These are phyloP conservation scores for Branchipolynoe longqiensis DNA, from an alignment of 2,888 invertebrate species.

Conservation along the genomic window DNA sequence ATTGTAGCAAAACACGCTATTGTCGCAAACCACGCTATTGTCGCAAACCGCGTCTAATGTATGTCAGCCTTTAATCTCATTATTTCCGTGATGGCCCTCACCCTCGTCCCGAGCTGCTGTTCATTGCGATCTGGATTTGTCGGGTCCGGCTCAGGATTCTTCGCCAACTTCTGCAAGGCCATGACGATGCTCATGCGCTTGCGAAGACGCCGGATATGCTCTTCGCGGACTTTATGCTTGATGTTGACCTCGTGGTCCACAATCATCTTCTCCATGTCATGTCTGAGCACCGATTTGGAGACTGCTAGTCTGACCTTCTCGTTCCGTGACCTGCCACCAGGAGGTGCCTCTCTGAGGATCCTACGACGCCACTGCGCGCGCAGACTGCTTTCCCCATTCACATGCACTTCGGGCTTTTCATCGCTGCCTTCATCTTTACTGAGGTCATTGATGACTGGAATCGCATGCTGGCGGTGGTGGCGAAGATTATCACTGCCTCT, in stretches of 20 bases:
- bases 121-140: too few species aligned
- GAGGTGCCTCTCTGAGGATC: conserved; percentile 20
- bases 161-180: conserved; percentile 16
- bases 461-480: too few species aligned
- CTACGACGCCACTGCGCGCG: conserved; percentile 42
- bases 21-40: too few species aligned
- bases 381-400: neutral
- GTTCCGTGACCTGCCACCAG: neutral
- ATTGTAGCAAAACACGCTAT: too few species aligned
- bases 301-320: conserved; percentile 16
- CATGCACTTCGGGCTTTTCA: neutral
- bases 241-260: conserved; percentile 26
- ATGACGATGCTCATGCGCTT: conserved; percentile 33
- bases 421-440: neutral
- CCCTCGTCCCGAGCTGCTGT: too few species aligned
- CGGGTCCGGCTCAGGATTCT: neutral
- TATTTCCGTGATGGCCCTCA: too few species aligned
- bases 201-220: conserved; percentile 1
- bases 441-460: neutral
- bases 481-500: too few species aligned
- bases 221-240: neutral
- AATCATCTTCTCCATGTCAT: conserved; percentile 42
- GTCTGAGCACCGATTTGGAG: conserved; percentile 14
- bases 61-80: too few species aligned
- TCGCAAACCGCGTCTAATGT: too few species aligned